phyloP scores from a whole-genome alignment of 2,888 invertebrate genomes.

The Thysanoteuthis rhombus region DNA sequence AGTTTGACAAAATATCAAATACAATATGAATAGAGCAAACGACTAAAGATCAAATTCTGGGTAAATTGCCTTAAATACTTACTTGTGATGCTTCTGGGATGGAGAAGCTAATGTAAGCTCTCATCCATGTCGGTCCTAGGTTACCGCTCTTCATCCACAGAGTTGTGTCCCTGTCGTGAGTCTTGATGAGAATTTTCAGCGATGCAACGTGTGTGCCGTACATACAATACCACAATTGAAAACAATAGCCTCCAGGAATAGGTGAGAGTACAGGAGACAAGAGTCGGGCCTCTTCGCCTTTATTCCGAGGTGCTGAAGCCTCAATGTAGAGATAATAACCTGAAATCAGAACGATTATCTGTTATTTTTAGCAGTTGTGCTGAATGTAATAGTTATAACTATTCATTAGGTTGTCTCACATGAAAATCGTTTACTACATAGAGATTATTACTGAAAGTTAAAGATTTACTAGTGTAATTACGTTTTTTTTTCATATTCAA shows the following conservation, averaged over 20 bases:
- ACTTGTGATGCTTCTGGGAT: conserved; percentile 24
- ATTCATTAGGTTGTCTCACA: no score
- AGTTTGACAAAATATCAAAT: background rate
- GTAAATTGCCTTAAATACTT: conserved; percentile 37
- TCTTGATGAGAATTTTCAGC: conserved; percentile 34
- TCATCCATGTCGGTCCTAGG: conserved; percentile 40
- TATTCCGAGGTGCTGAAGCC: conserved; percentile 33
- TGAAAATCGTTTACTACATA: no score
- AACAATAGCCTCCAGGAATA: conserved; percentile 42
- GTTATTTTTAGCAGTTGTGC: background rate
- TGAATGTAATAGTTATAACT: background rate
- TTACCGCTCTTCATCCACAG: conserved; percentile 38
- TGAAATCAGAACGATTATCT: conserved; percentile 17
- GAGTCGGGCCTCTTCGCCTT: conserved; percentile 40
- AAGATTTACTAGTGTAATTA: no score
- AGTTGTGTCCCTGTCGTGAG: conserved; percentile 33
- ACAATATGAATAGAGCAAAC: background rate
- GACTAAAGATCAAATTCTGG: background rate
- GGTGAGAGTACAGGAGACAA: conserved; percentile 41
- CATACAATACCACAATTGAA: conserved; percentile 53
- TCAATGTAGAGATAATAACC: conserved; percentile 39
- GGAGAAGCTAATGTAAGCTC: conserved; percentile 29
- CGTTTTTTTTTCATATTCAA: no score
- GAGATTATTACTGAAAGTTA: no score
- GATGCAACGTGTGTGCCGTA: conserved; percentile 42